A percentile compares a stretch with the other conserved stretches of the same genome.
These are phyloP conservation scores for Shinisaurus crocodilurus DNA, from an alignment of 2,113 vertebrate species.

Conservation along the genomic window DNA sequence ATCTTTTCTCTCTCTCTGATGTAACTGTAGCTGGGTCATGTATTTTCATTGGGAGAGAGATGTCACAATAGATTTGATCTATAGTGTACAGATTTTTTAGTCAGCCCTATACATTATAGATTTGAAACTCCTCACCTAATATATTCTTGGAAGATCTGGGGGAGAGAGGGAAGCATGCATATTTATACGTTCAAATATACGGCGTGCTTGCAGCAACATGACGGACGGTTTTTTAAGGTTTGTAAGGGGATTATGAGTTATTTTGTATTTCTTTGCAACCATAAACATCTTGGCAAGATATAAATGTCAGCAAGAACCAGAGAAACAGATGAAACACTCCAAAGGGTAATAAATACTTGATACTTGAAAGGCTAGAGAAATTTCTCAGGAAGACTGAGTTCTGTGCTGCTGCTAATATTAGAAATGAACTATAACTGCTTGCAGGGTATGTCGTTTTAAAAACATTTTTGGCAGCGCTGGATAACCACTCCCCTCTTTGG, in stretches of 20 bases:
- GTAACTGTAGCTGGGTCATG: not conserved
- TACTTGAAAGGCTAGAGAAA: constrained; percentile 44
- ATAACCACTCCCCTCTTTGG: not conserved
- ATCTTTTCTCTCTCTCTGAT: not conserved
- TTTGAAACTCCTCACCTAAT: not conserved
- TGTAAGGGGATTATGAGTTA: constrained; percentile 19
- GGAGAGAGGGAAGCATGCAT: not conserved
- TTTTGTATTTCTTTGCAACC: constrained; percentile 44
- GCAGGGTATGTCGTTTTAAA: not conserved
- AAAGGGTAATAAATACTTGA: constrained; percentile 54
- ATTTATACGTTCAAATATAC: not conserved
- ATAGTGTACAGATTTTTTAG: constrained; percentile 32
- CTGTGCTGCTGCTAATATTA: constrained; percentile 26
- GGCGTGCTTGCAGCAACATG: not conserved
- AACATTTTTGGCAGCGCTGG: not conserved
- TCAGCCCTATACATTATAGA: constrained; percentile 15
- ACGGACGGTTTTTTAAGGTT: constrained; percentile 26
- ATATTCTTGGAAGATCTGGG: constrained; percentile 2
- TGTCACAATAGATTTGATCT: constrained; percentile 12
- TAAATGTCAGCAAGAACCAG: constrained; percentile 52
- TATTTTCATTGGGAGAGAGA: constrained; percentile 30
- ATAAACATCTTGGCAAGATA: constrained; percentile 58
- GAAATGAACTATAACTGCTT: not conserved
- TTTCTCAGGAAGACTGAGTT: constrained; percentile 34
- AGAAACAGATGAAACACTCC: constrained; percentile 53